Evolutionary conservation across 2,888 invertebrate species (phyloP), one percentile per base, ranked within the genome.

Genomic region (Xestoiulus laeticollis): DNA sequence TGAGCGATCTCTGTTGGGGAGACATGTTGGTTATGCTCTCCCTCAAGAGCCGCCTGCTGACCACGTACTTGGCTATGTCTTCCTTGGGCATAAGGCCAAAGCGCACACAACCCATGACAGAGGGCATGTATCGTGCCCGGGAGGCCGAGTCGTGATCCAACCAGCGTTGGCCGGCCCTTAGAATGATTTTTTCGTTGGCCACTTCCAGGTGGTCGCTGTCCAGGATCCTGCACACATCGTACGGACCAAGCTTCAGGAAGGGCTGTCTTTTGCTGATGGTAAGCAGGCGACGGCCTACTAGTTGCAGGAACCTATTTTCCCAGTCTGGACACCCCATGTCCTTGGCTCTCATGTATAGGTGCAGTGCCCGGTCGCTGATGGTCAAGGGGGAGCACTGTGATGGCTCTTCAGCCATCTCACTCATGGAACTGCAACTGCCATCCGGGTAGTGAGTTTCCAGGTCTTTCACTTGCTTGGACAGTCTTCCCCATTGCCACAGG

Each of bases 1-100:
- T n/a, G 1, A 84, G 0, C 5, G 84, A 10, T 0, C 22, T 16
- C 84, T 84, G 84, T n/a, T n/a, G 33, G 19, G 33, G 38, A 3
- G 84, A 32, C 38, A 84, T 0, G 33, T 3, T 84, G 38, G 33
- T 3, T 4, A 84, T 84, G 84, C 33, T 8, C n/a, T 32, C 10
- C 8, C 43, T 32, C 19, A 84, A 14, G 33, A 22, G 32, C n/a
- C 84, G 33, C 38, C 33, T 32, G 33, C 8, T n/a, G 38, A 84
- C 5, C n/a, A 43, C 12, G 43, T 33, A 33, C 84, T 84, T 84
- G 84, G 33, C 22, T 32, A 84, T 33, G 38, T 84, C 84, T 22
- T 84, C 84, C n/a, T 19, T 38, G 43, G 84, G 2, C 84, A 84
- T 84, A n/a, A 84, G 84, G 33, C 84, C 84, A 22, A 26, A 84